Evolutionary conservation across 2,888 invertebrate genomes (phyloP), one percentile per base, ranked within the genome.

Genomic region (Gandaritis pyraliata): DNA sequence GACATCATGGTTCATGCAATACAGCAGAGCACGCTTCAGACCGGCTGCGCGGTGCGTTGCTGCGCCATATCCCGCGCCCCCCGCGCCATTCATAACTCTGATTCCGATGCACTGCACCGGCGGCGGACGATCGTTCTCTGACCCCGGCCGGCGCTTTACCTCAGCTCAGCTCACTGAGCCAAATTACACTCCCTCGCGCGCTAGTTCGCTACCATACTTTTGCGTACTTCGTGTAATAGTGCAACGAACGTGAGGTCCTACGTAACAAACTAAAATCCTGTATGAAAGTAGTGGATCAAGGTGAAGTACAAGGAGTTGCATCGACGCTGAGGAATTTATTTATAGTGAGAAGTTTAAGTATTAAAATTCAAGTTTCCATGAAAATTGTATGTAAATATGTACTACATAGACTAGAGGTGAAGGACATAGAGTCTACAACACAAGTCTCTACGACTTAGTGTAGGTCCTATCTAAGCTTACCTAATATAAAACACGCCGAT

Each of bases 41-140:
- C 68, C 62, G 60, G 70, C 65, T 60, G 66, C 63, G 71, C 72
- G 66, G 65, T 63, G 66, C 70, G 30, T 18, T 51, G 48, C 38
- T 65, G 61, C 70, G 64, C 70, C 65, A 71, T 66, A 65, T 60
- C 61, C 72, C 72, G 71, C 72, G 64, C 72, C 66, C 71, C 67
- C 71, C 77, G 67, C 76, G 77, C 85, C 86, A 88, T 88, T 87
- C 88, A 88, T 83, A 83, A 85, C 73, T 80, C 43, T 66, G 65
- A 76, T 82, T 81, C 73, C 74, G 74, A 80, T 82, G 83, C 84
- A 46, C 45, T 33, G 71, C 33, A 38, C 29, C 46, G 36, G 41
- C 48, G 15, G 48, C 46, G 48, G 10, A 10, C 48, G 36, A 13
- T 71, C 73, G 70, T 73, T 73, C 71, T 72, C 71, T 78, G 77